A percentile compares a stretch with the other conserved stretches of the same genome.
Conservation (phyloP, 2,797 vertebrate genomes). For the Dromococcyx pavoninus region DNA sequence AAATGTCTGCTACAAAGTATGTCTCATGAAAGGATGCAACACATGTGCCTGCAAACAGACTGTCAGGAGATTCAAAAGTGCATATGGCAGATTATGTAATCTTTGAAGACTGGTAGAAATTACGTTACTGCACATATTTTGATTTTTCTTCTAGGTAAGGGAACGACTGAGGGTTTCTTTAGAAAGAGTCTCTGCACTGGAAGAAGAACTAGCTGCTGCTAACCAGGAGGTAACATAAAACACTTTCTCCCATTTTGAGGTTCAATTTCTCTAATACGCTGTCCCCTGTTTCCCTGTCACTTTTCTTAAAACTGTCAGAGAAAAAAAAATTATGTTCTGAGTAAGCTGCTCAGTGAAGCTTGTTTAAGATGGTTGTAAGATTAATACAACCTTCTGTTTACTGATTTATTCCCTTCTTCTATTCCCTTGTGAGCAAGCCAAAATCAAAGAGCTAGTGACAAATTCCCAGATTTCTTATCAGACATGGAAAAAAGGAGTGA, state of each 20-base stretch:
- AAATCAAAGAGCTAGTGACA: neutral
- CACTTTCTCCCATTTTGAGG: slow-evolving; percentile 72
- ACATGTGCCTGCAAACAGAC: slow-evolving; percentile 10
- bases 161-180: slow-evolving; percentile 97
- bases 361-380: slow-evolving; percentile 8
- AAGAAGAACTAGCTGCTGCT: slow-evolving; percentile 97
- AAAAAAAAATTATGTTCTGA: slow-evolving; percentile 3
- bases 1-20: slow-evolving; percentile 12
- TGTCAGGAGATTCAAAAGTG: slow-evolving; percentile 10
- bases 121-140: slow-evolving; percentile 76
- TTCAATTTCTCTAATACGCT: slow-evolving; percentile 52
- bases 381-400: neutral
- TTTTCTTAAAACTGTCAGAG: slow-evolving; percentile 50
- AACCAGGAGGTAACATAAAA: slow-evolving; percentile 94
- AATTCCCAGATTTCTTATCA: neutral
- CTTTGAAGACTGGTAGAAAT: slow-evolving; percentile 58
- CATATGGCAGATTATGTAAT: slow-evolving; percentile 56
- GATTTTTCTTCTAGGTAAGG: slow-evolving; percentile 87
- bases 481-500: neutral
- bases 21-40: neutral
- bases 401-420: slow-evolving; percentile 9
- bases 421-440: neutral
- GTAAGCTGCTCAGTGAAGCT: neutral
- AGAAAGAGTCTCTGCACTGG: slow-evolving; percentile 97
- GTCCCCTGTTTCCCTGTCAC: slow-evolving; percentile 54